Evolutionary conservation across 2,797 vertebrate species (phyloP).

Genomic region (Thamnophis elegans): DNA sequence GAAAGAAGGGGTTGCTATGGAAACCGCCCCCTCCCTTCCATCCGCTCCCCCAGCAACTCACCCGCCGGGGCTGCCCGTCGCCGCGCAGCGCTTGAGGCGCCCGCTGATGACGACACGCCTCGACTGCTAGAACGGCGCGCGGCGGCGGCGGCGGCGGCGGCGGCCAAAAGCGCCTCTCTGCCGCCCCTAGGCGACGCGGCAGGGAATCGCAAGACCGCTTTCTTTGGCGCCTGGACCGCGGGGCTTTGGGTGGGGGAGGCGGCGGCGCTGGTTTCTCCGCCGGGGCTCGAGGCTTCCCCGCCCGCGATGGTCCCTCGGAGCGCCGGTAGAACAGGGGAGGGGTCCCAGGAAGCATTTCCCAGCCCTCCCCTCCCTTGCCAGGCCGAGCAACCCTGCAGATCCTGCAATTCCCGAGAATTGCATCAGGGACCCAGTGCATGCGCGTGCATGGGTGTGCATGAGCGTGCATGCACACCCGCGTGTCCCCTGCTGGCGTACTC

Average conservation of each 20-base stretch:
- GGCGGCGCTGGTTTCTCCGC: no score
- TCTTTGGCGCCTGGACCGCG: background rate
- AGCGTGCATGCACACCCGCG: background rate
- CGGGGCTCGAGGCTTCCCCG: no score
- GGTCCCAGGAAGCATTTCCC: background rate
- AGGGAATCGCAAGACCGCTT: background rate
- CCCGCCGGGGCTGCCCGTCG: background rate
- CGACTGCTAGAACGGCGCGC: background rate
- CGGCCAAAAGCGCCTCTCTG: background rate
- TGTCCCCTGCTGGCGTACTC: background rate
- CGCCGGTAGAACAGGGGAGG: background rate
- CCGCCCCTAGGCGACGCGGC: background rate
- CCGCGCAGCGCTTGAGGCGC: background rate
- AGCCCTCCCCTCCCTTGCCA: background rate
- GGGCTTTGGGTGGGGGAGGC: no score
- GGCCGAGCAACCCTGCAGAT: background rate
- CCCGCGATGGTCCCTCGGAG: background rate
- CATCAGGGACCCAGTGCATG: background rate
- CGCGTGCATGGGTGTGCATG: background rate
- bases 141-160: rapidly evolving
- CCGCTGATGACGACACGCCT: background rate
- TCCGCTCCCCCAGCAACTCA: background rate
- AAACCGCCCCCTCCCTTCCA: background rate
- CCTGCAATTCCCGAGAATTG: background rate
- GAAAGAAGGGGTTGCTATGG: background rate